Base-by-base conservation (phyloP, 2,797 vertebrate species). In the Acrossocheilus fasciatus region DNA sequence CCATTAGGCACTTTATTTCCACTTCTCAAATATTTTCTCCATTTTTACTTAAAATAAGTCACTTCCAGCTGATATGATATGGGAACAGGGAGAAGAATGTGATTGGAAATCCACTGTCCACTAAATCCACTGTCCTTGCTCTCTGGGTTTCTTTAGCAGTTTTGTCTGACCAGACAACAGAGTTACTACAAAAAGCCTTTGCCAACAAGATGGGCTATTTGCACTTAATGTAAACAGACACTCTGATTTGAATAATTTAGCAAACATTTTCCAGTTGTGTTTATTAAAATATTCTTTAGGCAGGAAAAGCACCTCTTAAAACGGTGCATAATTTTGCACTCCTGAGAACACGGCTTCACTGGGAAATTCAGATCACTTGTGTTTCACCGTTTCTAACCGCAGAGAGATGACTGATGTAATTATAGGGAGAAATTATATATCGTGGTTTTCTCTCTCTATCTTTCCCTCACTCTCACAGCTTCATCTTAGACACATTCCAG, bases 401-500 rank as follows among this genome's bases (percentile, higher is more conserved):
- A 80, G 84, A 62, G 66, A n/a, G 54, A 86, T 81, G 77, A 59
- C 52, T 62, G 77, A 62, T 73, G 74, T 57, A 78, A 78, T 85
- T 85, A 80, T 62, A 47, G 68, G 30, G 43, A 73, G 52, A 73
- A 72, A 81, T 81, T 8, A 50, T 86, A 39, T 86, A 39, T 26
- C 14, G n/a, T 17, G 23, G 15, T 75, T 81, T 75, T 54, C 15
- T 85, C 15, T 69, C 45, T 85, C 17, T 45, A 20, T 41, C 64
- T 72, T 47, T 47, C 70, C 54, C 17, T 68, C 45, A 14, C 70
- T 52, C 45, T 68, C 41, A 39, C 43, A 62, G 4, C 45, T 75
- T 82, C 57, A 75, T 72, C 79, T 82, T 14, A 75, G 69, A 86
- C 57, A 68, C 70, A 86, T 86, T 74, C 66, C 84, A 47, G 45